Evolutionary conservation across 2,113 vertebrate genomes (phyloP), one percentile per base, ranked within the genome.

Genomic region (Mesoclemmys tuberculata): DNA sequence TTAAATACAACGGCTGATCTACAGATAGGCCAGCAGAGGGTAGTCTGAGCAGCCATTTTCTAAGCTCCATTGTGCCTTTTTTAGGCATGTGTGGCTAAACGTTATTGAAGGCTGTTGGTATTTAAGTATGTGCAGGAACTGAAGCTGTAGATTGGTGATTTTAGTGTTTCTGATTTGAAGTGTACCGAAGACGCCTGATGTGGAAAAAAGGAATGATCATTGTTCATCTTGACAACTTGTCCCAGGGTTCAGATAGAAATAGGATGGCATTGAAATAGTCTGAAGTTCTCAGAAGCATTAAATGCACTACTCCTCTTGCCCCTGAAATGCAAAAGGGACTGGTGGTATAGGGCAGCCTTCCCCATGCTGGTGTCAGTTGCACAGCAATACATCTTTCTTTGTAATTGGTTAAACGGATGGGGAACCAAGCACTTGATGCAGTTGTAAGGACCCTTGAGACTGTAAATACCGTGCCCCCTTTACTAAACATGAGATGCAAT

Each of bases 1-100:
- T 87, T 86, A 68, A 80, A 82, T n/a, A 16, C 14, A 49, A 86
- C 82, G 44, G 18, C 22, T 83, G 86, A 90, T 35, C 44, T 51
- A 35, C 22, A 29, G 29, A 22, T 55, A 31, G 54, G 46, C 77
- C 91, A 85, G 93, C 49, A 93, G 94, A 93, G 93, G 95, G 91
- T 92, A 90, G 55, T 29, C 87, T 21, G 75, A 54, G 75, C 85
- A 80, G 83, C 77, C 82, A 44, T 74, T 83, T 54, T 51, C 31
- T 56, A 31, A 19, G 8, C 4, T 24, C 74, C 5, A 52, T 52
- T 7, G 2, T 48, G 16, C 11, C 27, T 13, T 71, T 79, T 44
- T 4, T 29, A 49, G 46, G 7, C n/a, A 18, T 1, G 13, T 74
- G 44, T 68, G 54, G 68, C 10, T 0, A 3, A 49, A 24, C 52